A percentile compares a stretch with the other conserved stretches of the same genome.
These are phyloP conservation scores for Microctenopoma lineatum DNA, from an alignment of 2,797 vertebrate genomes.

Conservation along the genomic window DNA sequence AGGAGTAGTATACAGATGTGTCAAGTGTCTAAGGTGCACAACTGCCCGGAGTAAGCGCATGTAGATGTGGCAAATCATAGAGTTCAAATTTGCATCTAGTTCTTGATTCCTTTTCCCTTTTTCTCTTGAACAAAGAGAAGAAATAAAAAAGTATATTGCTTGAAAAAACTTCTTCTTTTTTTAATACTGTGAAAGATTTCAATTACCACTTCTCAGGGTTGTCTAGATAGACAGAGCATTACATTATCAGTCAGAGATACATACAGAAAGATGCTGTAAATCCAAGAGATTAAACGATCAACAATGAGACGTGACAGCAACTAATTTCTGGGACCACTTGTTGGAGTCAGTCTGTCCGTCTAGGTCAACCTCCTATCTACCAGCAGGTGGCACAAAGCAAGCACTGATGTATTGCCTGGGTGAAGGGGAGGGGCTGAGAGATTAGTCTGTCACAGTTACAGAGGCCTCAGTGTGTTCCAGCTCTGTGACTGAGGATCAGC, in stretches of 20 bases:
- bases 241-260: constrained; percentile 80
- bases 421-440: constrained; percentile 78
- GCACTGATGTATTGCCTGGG: constrained; percentile 77
- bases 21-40: constrained; percentile 77
- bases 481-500: constrained; percentile 72
- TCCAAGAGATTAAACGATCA: constrained; percentile 79
- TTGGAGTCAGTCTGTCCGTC: constrained; percentile 54
- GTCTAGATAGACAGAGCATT: constrained; percentile 80
- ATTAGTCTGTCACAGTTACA: constrained; percentile 79
- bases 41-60: constrained; percentile 68
- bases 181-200: constrained; percentile 79
- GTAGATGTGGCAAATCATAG: constrained; percentile 72
- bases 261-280: constrained; percentile 82
- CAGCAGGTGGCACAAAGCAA: constrained; percentile 78
- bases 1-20: constrained; percentile 77
- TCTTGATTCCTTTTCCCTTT: constrained; percentile 60
- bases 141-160: constrained; percentile 85
- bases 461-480: constrained; percentile 66
- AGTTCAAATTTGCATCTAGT: constrained; percentile 70
- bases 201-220: constrained; percentile 74
- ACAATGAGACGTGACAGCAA: constrained; percentile 75
- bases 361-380: constrained; percentile 66
- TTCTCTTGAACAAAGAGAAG: constrained; percentile 74
- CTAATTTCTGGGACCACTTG: constrained; percentile 72
- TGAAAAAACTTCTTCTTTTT: constrained; percentile 74